Evolutionary conservation across 2,797 vertebrate genomes (phyloP).

Genomic region (Poliocrania exsul): DNA sequence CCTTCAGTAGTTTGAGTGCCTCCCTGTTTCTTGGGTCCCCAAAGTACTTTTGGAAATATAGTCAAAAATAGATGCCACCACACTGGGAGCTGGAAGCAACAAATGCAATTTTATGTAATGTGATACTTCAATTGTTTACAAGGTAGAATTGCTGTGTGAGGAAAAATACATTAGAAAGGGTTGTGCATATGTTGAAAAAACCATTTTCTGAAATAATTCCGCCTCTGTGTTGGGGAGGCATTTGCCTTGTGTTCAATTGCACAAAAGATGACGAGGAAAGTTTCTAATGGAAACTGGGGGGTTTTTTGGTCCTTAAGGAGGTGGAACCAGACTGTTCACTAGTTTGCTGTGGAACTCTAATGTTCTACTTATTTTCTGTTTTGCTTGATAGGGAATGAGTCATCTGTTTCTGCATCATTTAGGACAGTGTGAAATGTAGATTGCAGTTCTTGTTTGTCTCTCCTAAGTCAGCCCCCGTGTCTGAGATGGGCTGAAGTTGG

Average conservation of each 20-base stretch:
- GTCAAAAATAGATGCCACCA: neutral
- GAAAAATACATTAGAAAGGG: neutral
- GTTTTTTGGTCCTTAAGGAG: neutral
- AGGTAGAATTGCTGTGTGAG: neutral
- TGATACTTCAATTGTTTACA: neutral
- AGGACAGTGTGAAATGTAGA: neutral
- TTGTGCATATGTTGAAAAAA: neutral
- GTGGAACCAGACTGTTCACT: neutral
- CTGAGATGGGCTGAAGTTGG: neutral
- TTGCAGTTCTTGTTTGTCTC: conserved; percentile 24
- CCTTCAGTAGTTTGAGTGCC: neutral
- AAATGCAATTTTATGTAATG: neutral
- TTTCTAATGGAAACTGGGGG: neutral
- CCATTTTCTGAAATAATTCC: neutral
- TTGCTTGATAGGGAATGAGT: neutral
- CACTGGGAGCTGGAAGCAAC: neutral
- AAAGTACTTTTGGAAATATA: neutral
- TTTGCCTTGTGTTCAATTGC: neutral
- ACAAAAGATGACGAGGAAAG: neutral
- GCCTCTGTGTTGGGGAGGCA: neutral
- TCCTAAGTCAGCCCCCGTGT: neutral
- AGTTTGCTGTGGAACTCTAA: neutral
- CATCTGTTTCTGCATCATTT: neutral
- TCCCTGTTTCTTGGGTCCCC: neutral
- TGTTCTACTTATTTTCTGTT: neutral